Evolutionary conservation across 1,140 invertebrate species (phyloP).

Genomic region (Tetramorium alpestre): DNA sequence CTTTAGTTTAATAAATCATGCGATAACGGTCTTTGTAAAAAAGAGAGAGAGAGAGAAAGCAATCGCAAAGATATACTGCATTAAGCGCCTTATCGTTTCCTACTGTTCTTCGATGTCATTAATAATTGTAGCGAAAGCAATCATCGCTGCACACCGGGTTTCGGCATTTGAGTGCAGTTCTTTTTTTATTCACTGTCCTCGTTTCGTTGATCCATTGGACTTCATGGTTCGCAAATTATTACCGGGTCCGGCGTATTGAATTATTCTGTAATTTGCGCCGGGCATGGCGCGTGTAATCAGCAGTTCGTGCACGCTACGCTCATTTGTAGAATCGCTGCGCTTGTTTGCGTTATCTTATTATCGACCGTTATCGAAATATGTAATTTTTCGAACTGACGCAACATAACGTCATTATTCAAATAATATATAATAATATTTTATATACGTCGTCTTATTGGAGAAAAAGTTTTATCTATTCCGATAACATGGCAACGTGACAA

Average conservation of each 20-base stretch:
- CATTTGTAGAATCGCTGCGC: conserved; percentile 48
- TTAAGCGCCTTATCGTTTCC: conserved; percentile 40
- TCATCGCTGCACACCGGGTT: neutral
- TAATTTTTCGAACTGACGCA: conserved; percentile 45
- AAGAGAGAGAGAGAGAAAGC: neutral
- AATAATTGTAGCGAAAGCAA: conserved; percentile 16
- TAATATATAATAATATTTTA: conserved; percentile 36
- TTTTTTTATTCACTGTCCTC: neutral
- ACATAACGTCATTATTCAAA: conserved; percentile 26
- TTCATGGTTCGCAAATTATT: conserved; percentile 43
- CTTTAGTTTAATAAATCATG: conserved; percentile 35
- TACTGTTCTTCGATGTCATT: neutral
- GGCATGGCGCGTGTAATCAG: conserved; percentile 13
- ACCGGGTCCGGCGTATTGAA: conserved; percentile 6
- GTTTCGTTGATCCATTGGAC: neutral
- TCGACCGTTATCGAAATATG: conserved; percentile 44
- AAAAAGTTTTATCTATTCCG: conserved; percentile 24
- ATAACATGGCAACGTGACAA: conserved; percentile 18
- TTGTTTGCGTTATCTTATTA: conserved; percentile 53
- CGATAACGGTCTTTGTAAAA: neutral
- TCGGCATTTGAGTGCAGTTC: neutral
- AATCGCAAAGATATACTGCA: conserved; percentile 18
- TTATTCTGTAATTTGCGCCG: conserved; percentile 48
- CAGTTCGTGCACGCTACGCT: conserved; percentile 22
- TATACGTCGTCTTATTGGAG: neutral